Conservation (phyloP, 2,888 invertebrate genomes). For the Trachelus tabidus region DNA sequence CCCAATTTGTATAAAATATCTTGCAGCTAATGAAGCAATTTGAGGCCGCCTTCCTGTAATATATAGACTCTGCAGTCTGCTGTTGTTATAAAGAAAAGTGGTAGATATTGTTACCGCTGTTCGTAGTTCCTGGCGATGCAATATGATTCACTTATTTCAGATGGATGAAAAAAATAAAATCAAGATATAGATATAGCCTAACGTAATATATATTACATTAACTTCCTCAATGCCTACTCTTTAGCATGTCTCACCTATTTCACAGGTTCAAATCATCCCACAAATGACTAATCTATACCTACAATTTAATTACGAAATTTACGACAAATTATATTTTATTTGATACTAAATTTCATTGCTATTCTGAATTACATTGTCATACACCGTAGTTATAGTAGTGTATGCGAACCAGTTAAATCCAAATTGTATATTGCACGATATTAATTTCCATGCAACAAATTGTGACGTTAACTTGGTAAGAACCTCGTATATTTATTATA, state of each 20-base stretch:
- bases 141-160: no score
- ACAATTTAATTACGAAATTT: no score
- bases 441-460: background rate
- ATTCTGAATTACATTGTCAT: background rate
- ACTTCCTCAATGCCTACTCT: no score
- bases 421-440: background rate
- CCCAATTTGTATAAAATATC: constrained; percentile 65
- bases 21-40: constrained; percentile 65
- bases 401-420: background rate
- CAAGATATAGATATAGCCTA: no score
- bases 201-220: no score
- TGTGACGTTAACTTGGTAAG: background rate
- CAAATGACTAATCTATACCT: background rate
- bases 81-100: constrained; percentile 45
- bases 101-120: background rate
- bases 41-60: constrained; percentile 62
- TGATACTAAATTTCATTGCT: background rate
- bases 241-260: no score
- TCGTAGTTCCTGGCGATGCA: background rate
- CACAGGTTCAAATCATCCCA: background rate
- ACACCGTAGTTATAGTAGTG: background rate
- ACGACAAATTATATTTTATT: background rate
- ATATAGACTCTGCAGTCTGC: constrained; percentile 53
- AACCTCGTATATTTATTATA: background rate
- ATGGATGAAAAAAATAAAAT: no score